Evolutionary conservation across 1,140 invertebrate species (phyloP).

Genomic region (Drosophila santomea): DNA sequence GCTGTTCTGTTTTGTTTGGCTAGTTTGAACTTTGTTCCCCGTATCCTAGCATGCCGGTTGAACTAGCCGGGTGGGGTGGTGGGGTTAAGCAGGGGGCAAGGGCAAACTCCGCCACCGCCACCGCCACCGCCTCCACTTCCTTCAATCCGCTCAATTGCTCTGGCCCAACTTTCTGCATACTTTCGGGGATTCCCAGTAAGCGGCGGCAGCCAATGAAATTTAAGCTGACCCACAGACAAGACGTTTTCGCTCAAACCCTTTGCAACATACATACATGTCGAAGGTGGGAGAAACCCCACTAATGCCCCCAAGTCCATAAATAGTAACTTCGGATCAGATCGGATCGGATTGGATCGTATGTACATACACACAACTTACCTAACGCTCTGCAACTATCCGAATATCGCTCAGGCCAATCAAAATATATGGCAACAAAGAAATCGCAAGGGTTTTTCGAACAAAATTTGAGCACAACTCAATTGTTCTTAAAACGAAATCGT

Average conservation of each 20-base stretch:
- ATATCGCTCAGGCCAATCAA: background rate
- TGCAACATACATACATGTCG: too few relatives aligned
- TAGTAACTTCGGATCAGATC: too few relatives aligned
- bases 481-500: background rate
- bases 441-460: background rate
- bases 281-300: too few relatives aligned
- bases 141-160: slow-evolving; percentile 25
- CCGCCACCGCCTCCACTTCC: background rate
- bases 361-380: background rate
- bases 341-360: too few relatives aligned
- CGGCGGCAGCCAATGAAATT: background rate
- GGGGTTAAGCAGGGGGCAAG: background rate
- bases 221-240: background rate
- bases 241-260: too few relatives aligned
- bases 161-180: slow-evolving; percentile 23
- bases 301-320: too few relatives aligned
- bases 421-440: background rate
- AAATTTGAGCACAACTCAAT: background rate
- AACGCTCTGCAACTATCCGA: background rate
- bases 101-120: background rate
- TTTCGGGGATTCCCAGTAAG: slow-evolving; percentile 18
- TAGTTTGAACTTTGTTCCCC: slow-evolving; percentile 34
- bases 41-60: slow-evolving; percentile 13
- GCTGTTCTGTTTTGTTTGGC: slow-evolving; percentile 50
- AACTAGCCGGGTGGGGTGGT: slow-evolving; percentile 12